These are phyloP conservation scores for Nyctibius bracteatus DNA, from an alignment of 2,113 vertebrate species.

Conservation along the genomic window DNA sequence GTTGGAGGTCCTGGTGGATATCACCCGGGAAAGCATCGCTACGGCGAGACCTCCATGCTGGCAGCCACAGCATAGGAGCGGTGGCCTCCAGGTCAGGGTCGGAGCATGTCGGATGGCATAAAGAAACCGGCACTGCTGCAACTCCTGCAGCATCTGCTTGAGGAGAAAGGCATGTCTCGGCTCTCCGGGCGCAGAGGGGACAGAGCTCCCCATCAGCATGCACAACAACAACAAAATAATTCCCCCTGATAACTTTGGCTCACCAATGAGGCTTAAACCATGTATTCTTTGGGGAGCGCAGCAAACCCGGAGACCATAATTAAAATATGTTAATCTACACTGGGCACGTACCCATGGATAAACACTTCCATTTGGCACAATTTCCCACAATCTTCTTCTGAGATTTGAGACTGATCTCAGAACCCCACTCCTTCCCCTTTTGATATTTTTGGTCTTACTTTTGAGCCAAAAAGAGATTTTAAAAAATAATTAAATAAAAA, in stretches of 20 bases:
- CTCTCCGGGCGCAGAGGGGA: rapidly evolving
- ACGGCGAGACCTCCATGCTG: rapidly evolving
- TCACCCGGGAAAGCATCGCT: neutral
- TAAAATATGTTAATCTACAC: conserved; percentile 68
- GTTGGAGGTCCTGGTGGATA: neutral
- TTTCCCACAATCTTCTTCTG: conserved; percentile 9
- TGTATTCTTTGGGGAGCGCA: neutral
- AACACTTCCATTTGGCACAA: conserved; percentile 59
- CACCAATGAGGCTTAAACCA: conserved; percentile 8
- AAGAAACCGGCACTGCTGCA: rapidly evolving
- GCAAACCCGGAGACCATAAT: conserved; percentile 45
- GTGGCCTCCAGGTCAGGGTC: neutral
- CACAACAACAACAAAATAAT: neutral
- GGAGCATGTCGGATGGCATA: neutral
- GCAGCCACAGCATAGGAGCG: rapidly evolving
- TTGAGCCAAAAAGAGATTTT: neutral
- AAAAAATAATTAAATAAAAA: neutral
- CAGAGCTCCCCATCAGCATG: neutral
- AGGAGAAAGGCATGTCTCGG: rapidly evolving
- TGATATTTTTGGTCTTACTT: neutral
- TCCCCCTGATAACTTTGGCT: neutral
- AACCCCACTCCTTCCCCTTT: neutral
- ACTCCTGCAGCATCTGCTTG: neutral
- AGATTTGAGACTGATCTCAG: conserved; percentile 46
- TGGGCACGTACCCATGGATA: conserved; percentile 64